Evolutionary conservation across 2,888 invertebrate species (phyloP).

Genomic region (Nomada fucata): DNA sequence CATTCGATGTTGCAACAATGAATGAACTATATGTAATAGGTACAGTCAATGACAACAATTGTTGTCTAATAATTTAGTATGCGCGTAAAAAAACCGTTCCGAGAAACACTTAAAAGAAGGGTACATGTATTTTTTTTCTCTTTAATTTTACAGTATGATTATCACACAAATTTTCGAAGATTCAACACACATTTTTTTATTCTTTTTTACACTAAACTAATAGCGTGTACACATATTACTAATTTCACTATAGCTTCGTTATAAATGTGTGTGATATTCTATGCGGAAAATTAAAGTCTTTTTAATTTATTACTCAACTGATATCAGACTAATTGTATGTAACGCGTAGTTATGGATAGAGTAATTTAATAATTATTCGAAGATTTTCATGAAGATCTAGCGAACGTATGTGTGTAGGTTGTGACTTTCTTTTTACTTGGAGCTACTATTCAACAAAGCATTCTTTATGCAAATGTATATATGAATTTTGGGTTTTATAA

Average conservation of each 20-base stretch:
- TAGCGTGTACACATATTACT: constrained; percentile 40
- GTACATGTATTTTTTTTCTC: constrained; percentile 15
- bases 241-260: constrained; percentile 60
- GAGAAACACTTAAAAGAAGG: constrained; percentile 41
- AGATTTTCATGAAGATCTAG: constrained; percentile 65
- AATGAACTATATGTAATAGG: constrained; percentile 60
- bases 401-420: constrained; percentile 80
- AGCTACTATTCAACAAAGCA: constrained; percentile 74
- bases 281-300: constrained; percentile 51
- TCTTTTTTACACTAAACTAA: constrained; percentile 43
- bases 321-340: constrained; percentile 70
- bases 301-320: constrained; percentile 74
- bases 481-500: constrained; percentile 71
- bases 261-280: constrained; percentile 55
- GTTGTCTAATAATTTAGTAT: constrained; percentile 50
- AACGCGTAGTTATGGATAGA: constrained; percentile 68
- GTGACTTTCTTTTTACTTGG: constrained; percentile 79
- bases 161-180: constrained; percentile 20
- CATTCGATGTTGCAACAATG: constrained; percentile 63
- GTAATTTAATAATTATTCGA: constrained; percentile 64
- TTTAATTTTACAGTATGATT: constrained; percentile 47
- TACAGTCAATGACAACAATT: constrained; percentile 52
- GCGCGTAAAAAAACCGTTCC: constrained; percentile 44
- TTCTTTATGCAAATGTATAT: constrained; percentile 76
- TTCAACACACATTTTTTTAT: constrained; percentile 25